These are phyloP conservation scores for Nomada flava DNA, from an alignment of 2,888 invertebrate genomes.

Conservation along the genomic window DNA sequence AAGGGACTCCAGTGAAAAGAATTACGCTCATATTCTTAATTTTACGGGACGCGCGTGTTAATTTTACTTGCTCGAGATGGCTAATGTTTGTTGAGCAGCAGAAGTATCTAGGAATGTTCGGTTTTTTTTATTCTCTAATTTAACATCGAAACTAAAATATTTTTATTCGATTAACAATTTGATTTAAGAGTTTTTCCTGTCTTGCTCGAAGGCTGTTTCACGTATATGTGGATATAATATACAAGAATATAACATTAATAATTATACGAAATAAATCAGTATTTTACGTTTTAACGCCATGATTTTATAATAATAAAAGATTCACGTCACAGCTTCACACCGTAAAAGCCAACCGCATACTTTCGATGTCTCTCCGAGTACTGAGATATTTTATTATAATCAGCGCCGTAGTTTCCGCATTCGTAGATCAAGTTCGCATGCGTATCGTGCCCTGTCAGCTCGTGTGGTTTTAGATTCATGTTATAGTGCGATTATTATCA, in stretches of 20 bases:
- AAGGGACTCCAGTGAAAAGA: not conserved
- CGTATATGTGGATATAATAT: not conserved
- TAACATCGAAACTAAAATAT: too few relatives aligned
- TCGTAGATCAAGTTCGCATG: constrained; percentile 42
- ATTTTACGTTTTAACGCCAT: not conserved
- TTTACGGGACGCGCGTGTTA: not conserved
- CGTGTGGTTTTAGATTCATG: not conserved
- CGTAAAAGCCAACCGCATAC: not conserved
- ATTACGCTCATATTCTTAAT: not conserved
- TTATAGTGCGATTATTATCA: not conserved
- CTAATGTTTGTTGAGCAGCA: too few relatives aligned
- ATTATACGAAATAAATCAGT: not conserved
- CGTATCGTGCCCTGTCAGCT: constrained; percentile 42
- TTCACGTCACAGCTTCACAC: not conserved
- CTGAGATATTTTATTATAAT: constrained; percentile 50
- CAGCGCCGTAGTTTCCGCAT: constrained; percentile 56
- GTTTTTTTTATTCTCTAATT: too few relatives aligned
- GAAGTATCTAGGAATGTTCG: too few relatives aligned
- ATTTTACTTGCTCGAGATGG: not conserved
- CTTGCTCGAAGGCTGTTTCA: too few relatives aligned
- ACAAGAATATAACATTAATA: not conserved
- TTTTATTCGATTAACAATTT: too few relatives aligned
- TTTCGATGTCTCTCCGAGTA: constrained; percentile 23
- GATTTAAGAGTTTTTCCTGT: too few relatives aligned
- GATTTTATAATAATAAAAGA: constrained; percentile 1